Percentiles rank a stretch among this genome's conserved stretches.
Evolutionary conservation across 2,113 vertebrate genomes (phyloP).

Genomic region (Macheiramphus alcinus): DNA sequence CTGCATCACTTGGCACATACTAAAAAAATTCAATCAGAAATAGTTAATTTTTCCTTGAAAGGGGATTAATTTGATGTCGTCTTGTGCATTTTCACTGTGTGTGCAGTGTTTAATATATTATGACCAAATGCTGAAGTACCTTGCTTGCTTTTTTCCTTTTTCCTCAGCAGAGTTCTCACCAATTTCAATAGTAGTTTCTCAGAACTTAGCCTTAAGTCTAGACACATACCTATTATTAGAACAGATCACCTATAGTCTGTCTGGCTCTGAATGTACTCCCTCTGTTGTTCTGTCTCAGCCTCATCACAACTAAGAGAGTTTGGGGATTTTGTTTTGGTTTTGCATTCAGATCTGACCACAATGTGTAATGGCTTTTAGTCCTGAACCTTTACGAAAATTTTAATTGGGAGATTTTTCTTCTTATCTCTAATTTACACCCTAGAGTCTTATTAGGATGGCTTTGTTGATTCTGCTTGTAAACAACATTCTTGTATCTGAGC

Average conservation of each 20-base stretch:
- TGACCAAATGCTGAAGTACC: neutral
- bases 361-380: slow-evolving; percentile 28
- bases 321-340: neutral
- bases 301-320: neutral
- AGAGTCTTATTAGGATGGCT: slow-evolving; percentile 61
- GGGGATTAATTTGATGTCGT: neutral
- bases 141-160: neutral
- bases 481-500: slow-evolving; percentile 14
- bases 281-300: neutral
- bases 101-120: neutral
- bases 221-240: slow-evolving; percentile 15
- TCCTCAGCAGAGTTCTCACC: neutral
- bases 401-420: slow-evolving; percentile 70
- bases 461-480: slow-evolving; percentile 61
- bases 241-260: neutral
- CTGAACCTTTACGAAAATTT: slow-evolving; percentile 53
- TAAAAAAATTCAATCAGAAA: neutral
- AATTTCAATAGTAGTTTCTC: neutral
- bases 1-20: neutral
- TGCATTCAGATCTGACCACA: slow-evolving; percentile 5
- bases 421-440: slow-evolving; percentile 56
- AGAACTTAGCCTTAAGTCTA: neutral
- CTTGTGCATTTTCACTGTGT: neutral
- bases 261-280: neutral
- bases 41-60: neutral